Conservation (phyloP, 2,113 vertebrate genomes). For the Salminus brasiliensis region DNA sequence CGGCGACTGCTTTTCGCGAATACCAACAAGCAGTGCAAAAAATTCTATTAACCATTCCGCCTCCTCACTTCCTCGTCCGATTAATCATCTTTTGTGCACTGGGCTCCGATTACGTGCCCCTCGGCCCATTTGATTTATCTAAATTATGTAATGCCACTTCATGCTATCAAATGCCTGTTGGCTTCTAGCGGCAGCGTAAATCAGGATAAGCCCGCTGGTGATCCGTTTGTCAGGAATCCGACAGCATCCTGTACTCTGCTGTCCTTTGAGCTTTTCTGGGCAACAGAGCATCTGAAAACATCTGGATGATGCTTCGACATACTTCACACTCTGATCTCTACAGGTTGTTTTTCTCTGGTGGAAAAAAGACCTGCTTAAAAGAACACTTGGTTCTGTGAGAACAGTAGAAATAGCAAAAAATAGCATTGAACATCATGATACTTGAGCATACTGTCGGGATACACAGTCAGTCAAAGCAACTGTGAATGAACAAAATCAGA, state of each 20-base stretch:
- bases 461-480: too few species aligned
- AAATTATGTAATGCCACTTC: constrained; percentile 19
- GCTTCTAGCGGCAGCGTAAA: constrained; percentile 12
- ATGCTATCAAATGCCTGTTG: background rate
- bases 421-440: too few species aligned
- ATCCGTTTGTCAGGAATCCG: constrained; percentile 14
- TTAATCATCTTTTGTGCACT: background rate
- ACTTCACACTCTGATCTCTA: background rate
- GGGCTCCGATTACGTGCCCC: background rate
- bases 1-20: background rate
- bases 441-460: too few species aligned
- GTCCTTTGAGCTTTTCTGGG: background rate
- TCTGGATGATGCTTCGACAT: background rate
- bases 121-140: background rate
- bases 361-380: background rate
- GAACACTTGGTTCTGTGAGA: too few species aligned
- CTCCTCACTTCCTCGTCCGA: background rate
- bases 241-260: background rate
- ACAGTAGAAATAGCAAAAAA: too few species aligned
- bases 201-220: constrained; percentile 16
- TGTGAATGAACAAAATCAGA: too few species aligned
- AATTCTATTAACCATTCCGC: background rate
- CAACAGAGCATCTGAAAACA: background rate
- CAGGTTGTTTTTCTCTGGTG: background rate
- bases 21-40: background rate